phyloP scores from a whole-genome alignment of 2,113 vertebrate genomes.

The Tupaia tana region DNA sequence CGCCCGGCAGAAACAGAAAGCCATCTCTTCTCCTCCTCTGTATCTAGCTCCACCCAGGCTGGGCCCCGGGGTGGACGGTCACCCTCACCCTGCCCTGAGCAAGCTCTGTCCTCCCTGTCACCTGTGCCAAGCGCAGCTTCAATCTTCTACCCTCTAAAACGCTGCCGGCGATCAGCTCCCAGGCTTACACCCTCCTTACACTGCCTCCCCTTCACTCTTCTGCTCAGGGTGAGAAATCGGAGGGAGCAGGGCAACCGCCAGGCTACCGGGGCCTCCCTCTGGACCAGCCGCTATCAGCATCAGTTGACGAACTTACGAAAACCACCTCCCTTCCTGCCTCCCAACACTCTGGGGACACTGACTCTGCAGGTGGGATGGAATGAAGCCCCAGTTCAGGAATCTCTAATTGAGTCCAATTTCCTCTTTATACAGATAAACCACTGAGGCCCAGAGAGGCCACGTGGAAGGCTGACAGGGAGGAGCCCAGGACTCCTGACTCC shows the following conservation, averaged over 20 bases:
- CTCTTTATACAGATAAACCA: neutral
- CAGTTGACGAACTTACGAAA: neutral
- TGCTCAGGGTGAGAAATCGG: neutral
- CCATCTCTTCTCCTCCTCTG: neutral
- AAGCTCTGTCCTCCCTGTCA: neutral
- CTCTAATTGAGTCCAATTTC: neutral
- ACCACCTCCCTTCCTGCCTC: neutral
- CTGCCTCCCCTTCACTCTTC: neutral
- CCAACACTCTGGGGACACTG: neutral
- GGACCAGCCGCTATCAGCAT: neutral
- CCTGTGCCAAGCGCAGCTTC: neutral
- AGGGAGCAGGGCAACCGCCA: rapidly evolving
- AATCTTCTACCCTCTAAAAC: neutral
- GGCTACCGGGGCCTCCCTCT: neutral
- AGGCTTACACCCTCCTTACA: neutral
- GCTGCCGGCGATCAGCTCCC: neutral
- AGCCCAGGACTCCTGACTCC: neutral
- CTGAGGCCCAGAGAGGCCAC: neutral
- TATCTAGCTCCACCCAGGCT: neutral
- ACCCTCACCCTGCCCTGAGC: neutral
- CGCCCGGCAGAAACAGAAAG: neutral
- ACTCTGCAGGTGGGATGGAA: neutral
- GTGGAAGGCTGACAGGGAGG: neutral
- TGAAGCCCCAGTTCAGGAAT: neutral
- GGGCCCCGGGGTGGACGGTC: neutral